A percentile compares a stretch with the other conserved stretches of the same genome.
phyloP scores from a whole-genome alignment of 2,113 vertebrate species.

The Echinops telfairi region DNA sequence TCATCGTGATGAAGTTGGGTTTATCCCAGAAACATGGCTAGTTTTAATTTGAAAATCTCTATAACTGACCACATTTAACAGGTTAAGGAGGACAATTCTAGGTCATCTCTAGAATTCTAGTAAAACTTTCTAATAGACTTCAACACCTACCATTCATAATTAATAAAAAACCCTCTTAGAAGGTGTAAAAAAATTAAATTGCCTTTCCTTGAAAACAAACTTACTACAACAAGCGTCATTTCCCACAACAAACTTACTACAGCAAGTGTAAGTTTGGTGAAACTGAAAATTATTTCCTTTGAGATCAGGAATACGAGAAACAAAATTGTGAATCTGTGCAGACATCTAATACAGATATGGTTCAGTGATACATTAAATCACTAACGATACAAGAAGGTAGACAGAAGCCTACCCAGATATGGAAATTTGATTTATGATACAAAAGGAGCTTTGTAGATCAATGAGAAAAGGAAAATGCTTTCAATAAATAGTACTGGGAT shows the following conservation, averaged over 20 bases:
- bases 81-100: background rate
- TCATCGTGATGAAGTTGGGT: background rate
- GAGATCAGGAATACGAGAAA: constrained; percentile 3
- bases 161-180: constrained; percentile 23
- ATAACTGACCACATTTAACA: constrained; percentile 13
- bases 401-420: too few species aligned
- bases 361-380: background rate
- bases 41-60: constrained; percentile 7
- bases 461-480: background rate
- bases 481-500: background rate
- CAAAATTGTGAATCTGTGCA: constrained; percentile 5
- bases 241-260: background rate
- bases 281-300: background rate
- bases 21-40: constrained; percentile 4
- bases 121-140: background rate
- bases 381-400: too few species aligned
- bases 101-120: background rate
- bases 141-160: background rate
- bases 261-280: background rate
- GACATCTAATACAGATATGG: background rate
- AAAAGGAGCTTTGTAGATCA: background rate
- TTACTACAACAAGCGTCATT: background rate
- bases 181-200: background rate
- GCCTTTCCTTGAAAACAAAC: background rate
- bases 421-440: background rate